Evolutionary conservation across 2,797 vertebrate species (phyloP).

Genomic region (Helarctos malayanus): DNA sequence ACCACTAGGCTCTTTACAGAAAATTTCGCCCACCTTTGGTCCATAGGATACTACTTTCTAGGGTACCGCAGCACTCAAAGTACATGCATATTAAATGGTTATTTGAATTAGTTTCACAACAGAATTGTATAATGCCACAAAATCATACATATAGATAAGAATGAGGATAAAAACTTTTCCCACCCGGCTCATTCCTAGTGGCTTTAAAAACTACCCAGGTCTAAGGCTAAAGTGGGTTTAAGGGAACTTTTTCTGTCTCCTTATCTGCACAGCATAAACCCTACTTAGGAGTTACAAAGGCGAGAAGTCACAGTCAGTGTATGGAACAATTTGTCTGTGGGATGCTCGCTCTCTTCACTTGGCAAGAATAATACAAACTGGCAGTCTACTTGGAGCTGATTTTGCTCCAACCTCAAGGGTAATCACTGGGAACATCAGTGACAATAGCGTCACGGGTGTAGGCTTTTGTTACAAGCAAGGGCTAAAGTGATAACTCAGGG

Average conservation of each 20-base stretch:
- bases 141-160: conserved; percentile 23
- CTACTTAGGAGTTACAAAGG: not conserved
- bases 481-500: not conserved
- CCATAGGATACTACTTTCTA: conserved; percentile 30
- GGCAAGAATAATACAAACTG: conserved; percentile 37
- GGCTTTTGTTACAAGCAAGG: conserved; percentile 38
- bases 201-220: not conserved
- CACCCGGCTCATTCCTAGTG: conserved; percentile 15
- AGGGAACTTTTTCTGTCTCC: conserved; percentile 29
- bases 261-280: conserved; percentile 45
- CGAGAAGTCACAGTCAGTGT: not conserved
- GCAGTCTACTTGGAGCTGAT: not conserved
- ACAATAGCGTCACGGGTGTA: not conserved
- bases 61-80: not conserved
- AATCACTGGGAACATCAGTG: conserved; percentile 59
- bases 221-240: conserved; percentile 30
- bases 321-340: conserved; percentile 22
- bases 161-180: conserved; percentile 21
- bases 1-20: conserved; percentile 14
- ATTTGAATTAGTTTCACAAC: conserved; percentile 33
- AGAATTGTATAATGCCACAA: conserved; percentile 4
- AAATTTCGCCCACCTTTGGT: not conserved
- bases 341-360: not conserved
- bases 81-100: conserved; percentile 30
- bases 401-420: conserved; percentile 5